Conservation (phyloP, 2,113 vertebrate species). For the Lepus americanus region DNA sequence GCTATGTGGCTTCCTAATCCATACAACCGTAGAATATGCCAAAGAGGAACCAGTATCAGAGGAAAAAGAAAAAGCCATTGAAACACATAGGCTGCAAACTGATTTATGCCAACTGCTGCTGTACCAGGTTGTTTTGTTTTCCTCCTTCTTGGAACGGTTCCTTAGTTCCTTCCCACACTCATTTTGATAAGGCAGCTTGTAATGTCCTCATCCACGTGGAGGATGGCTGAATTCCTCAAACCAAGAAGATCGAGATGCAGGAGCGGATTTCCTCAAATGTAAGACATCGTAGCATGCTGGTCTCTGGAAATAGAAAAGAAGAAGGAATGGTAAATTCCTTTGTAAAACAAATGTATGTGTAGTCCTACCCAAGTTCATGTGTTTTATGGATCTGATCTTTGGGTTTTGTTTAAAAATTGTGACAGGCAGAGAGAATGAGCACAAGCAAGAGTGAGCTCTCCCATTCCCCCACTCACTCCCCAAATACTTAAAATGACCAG, state of each 20-base stretch:
- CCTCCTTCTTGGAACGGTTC: slow-evolving; percentile 25
- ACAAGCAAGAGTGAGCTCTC: too few species aligned
- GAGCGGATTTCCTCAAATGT: slow-evolving; percentile 6
- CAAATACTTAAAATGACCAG: too few species aligned
- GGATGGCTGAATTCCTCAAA: not conserved
- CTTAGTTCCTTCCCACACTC: slow-evolving; percentile 23
- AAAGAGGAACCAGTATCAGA: not conserved
- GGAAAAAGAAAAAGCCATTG: slow-evolving; percentile 34
- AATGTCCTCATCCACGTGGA: not conserved
- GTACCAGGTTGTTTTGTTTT: not conserved
- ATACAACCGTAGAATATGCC: not conserved
- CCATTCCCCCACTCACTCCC: too few species aligned
- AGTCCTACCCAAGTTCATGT: not conserved
- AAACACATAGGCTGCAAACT: slow-evolving; percentile 57
- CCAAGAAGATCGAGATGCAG: not conserved
- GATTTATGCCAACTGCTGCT: slow-evolving; percentile 26
- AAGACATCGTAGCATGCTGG: not conserved
- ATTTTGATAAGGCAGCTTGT: not conserved
- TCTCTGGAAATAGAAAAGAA: slow-evolving; percentile 17
- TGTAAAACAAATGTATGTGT: not conserved
- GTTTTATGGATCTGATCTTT: not conserved
- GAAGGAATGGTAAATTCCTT: not conserved
- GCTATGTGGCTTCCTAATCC: not conserved
- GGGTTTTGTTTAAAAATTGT: not conserved
- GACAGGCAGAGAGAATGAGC: too few species aligned